Evolutionary conservation across 2,797 vertebrate species (phyloP).

Genomic region (Clarias laeviceps): DNA sequence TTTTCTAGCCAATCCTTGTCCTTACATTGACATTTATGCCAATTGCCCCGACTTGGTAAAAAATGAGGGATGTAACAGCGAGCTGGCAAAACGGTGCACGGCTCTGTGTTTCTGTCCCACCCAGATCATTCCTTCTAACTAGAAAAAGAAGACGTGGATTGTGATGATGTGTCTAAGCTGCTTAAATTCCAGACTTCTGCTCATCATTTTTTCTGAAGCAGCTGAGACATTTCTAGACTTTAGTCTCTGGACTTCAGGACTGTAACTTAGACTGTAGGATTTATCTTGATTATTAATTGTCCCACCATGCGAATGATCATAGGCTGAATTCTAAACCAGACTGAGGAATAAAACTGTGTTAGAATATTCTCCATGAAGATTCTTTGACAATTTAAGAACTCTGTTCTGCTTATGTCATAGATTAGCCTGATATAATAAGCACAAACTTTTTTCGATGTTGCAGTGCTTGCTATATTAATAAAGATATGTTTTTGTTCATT

Average conservation of each 20-base stretch:
- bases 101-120: constrained; percentile 65
- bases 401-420: background rate
- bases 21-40: constrained; percentile 59
- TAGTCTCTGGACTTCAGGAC: background rate
- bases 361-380: background rate
- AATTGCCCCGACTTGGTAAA: constrained; percentile 64
- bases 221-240: background rate
- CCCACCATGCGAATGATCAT: background rate
- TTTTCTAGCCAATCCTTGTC: constrained; percentile 73
- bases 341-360: background rate
- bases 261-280: background rate
- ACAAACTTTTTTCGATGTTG: background rate
- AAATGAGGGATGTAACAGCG: constrained; percentile 31
- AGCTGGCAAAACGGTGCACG: constrained; percentile 53
- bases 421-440: background rate
- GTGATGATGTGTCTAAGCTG: background rate
- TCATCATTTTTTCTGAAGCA: background rate
- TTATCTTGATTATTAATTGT: background rate
- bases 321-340: background rate
- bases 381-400: background rate
- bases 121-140: constrained; percentile 65
- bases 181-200: background rate
- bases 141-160: constrained; percentile 39
- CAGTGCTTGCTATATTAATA: background rate
- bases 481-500: background rate